A percentile compares a stretch with the other conserved stretches of the same genome.
Evolutionary conservation across 2,113 vertebrate genomes (phyloP).

Genomic region (Semnornis frantzii): DNA sequence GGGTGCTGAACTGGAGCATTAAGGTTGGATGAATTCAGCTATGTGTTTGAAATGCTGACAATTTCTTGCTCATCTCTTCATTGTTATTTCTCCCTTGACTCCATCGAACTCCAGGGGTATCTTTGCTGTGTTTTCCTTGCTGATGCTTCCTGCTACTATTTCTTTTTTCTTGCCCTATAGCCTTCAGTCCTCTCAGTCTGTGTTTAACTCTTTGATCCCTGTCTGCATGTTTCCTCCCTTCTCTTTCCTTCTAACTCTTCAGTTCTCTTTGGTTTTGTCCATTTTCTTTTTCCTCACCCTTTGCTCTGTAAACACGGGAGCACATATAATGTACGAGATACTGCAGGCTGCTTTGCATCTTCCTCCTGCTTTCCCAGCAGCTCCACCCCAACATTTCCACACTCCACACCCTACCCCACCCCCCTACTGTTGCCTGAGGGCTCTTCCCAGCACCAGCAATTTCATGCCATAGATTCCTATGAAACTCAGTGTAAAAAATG

Average conservation of each 20-base stretch:
- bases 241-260: not conserved
- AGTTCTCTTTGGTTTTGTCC: not conserved
- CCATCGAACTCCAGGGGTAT: not conserved
- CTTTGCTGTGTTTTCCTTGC: not conserved
- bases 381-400: not conserved
- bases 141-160: not conserved
- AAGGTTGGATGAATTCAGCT: not conserved
- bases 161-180: not conserved
- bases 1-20: not conserved
- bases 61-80: not conserved
- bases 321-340: fast-evolving
- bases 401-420: not conserved
- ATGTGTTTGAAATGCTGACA: not conserved
- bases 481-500: not conserved
- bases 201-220: not conserved
- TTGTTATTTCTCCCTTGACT: not conserved
- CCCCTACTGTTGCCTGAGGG: fast-evolving
- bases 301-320: not conserved
- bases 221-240: not conserved
- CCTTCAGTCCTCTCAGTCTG: not conserved
- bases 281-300: fast-evolving
- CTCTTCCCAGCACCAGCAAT: slow-evolving; percentile 6
- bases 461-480: not conserved
- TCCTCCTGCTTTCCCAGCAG: not conserved
- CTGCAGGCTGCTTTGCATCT: not conserved